Percentiles rank a stretch among this genome's conserved stretches.
Evolutionary conservation across 2,797 vertebrate genomes (phyloP).

Genomic region (Hafferia zeledoni): DNA sequence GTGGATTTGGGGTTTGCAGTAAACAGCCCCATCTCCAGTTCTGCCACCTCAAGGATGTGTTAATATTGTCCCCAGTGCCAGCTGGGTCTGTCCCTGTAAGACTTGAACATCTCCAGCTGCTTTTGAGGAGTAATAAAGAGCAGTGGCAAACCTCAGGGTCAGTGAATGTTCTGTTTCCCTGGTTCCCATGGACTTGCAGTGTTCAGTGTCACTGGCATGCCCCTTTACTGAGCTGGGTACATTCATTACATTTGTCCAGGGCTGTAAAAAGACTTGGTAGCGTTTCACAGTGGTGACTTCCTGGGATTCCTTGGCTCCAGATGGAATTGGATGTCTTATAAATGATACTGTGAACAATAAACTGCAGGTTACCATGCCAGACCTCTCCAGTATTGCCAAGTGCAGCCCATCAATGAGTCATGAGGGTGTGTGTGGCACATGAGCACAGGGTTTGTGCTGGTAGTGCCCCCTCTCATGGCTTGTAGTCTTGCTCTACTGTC

Average conservation of each 20-base stretch:
- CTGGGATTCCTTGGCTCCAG: neutral
- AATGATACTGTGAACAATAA: neutral
- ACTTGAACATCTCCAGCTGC: neutral
- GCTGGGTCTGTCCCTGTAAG: neutral
- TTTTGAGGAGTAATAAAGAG: neutral
- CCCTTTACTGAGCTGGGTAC: neutral
- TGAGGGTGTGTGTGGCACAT: neutral
- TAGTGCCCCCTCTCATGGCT: neutral
- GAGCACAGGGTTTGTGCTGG: neutral
- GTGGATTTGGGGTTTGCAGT: neutral
- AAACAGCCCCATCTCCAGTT: neutral
- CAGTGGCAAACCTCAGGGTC: neutral
- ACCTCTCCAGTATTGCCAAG: neutral
- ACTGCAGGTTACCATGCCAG: neutral
- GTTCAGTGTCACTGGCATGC: neutral
- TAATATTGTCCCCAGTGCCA: neutral
- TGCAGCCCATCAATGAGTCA: neutral
- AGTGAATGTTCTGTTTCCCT: neutral
- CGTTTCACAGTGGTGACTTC: neutral
- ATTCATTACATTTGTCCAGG: neutral
- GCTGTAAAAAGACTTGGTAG: neutral
- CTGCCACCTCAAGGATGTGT: neutral
- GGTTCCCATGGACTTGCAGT: neutral
- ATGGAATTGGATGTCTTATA: neutral
- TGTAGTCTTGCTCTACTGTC: neutral